Conservation (phyloP, 1,140 invertebrate species). For the Eumeta japonica region DNA sequence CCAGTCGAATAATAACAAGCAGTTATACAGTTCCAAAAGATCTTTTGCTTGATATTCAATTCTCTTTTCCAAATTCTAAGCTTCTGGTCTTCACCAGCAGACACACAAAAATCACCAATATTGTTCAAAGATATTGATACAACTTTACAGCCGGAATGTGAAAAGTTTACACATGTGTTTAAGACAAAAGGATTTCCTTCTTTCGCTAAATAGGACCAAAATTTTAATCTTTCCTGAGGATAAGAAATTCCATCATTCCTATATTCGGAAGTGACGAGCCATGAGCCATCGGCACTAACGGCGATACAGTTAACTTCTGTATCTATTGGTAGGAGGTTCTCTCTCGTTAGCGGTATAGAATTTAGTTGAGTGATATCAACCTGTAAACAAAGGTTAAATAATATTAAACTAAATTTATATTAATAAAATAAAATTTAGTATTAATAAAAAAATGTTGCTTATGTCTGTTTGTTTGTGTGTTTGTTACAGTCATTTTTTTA, state of each 20-base stretch:
- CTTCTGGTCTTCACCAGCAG: conserved; percentile 39
- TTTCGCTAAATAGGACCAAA: conserved; percentile 27
- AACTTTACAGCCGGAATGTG: conserved; percentile 42
- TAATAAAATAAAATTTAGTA: conserved; percentile 7
- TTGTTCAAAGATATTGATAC: conserved; percentile 33
- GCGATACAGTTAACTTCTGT: conserved; percentile 42
- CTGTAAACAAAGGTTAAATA: conserved; percentile 23
- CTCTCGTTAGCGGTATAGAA: conserved; percentile 36
- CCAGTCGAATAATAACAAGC: conserved; percentile 49
- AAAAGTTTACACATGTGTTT: conserved; percentile 41
- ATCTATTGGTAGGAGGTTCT: conserved; percentile 45
- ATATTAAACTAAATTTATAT: conserved; percentile 5
- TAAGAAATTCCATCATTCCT: conserved; percentile 39
- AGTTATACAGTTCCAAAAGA: conserved; percentile 33
- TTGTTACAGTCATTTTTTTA: not conserved
- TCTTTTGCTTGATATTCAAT: conserved; percentile 12
- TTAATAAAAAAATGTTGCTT: conserved; percentile 5
- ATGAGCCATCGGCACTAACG: conserved; percentile 27
- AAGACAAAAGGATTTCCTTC: conserved; percentile 28
- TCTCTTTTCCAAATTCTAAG: conserved; percentile 42
- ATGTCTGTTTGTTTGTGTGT: not conserved
- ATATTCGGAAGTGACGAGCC: conserved; percentile 46
- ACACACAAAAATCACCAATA: conserved; percentile 37
- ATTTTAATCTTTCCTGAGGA: conserved; percentile 45
- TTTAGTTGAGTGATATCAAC: conserved; percentile 52